Evolutionary conservation across 2,113 vertebrate species (phyloP).

Genomic region (Saccopteryx bilineata): DNA sequence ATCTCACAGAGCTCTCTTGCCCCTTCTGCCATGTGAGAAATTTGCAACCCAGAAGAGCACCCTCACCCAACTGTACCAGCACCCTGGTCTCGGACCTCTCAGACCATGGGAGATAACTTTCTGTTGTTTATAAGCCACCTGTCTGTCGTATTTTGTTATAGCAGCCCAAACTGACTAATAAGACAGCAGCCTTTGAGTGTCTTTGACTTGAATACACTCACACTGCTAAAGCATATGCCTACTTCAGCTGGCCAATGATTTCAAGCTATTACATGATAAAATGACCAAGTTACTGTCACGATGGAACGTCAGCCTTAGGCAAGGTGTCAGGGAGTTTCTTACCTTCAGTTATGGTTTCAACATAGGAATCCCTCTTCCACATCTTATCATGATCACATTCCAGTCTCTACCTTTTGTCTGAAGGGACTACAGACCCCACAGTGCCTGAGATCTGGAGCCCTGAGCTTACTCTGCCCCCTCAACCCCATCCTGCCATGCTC

Average conservation of each 20-base stretch:
- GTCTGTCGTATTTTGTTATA: neutral
- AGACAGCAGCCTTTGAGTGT: neutral
- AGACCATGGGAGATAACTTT: neutral
- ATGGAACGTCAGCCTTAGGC: neutral
- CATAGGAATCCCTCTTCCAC: neutral
- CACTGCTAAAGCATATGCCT: neutral
- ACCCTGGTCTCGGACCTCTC: neutral
- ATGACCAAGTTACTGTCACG: neutral
- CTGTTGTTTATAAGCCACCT: neutral
- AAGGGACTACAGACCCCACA: neutral
- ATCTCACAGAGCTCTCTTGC: neutral
- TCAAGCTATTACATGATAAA: neutral
- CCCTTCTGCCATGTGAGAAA: neutral
- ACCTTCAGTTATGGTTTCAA: neutral
- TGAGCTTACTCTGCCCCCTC: neutral
- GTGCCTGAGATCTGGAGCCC: neutral
- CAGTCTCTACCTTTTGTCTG: neutral
- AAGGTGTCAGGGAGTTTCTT: neutral
- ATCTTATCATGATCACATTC: neutral
- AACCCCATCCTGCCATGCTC: rapidly evolving
- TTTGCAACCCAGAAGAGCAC: neutral
- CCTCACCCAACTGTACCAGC: neutral
- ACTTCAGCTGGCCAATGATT: neutral
- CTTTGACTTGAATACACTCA: neutral
- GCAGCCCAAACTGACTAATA: neutral